Conservation (phyloP, 2,113 vertebrate genomes). For the Datnioides undecimradiatus region DNA sequence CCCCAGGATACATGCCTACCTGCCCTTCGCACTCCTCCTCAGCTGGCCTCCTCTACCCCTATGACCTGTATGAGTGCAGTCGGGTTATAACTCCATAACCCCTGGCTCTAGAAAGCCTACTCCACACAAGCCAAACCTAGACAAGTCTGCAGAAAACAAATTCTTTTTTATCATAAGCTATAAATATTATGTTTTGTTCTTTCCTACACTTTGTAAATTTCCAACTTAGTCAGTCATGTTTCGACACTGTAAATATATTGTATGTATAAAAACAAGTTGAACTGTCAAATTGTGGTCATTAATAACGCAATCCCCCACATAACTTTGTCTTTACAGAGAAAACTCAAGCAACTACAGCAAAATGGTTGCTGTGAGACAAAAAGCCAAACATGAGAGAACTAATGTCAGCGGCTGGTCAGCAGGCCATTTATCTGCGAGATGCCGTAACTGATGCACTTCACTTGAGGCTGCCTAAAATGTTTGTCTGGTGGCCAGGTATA, state of each 20-base stretch:
- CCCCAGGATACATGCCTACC: background rate
- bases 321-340: background rate
- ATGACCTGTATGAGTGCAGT: constrained; percentile 7
- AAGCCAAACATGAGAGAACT: constrained; percentile 17
- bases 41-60: background rate
- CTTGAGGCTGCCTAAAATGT: constrained; percentile 33
- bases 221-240: background rate
- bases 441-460: constrained; percentile 42
- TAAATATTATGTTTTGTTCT: background rate
- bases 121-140: background rate
- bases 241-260: background rate
- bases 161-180: background rate
- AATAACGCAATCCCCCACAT: background rate
- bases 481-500: constrained; percentile 54
- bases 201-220: background rate
- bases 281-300: background rate
- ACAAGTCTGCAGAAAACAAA: background rate
- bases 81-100: background rate
- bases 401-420: constrained; percentile 15
- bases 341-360: background rate
- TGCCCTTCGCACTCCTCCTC: constrained; percentile 28
- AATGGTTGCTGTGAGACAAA: constrained; percentile 15
- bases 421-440: constrained; percentile 32
- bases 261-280: background rate
- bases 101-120: background rate